Evolutionary conservation across 2,113 vertebrate genomes (phyloP).

Genomic region (Aythya baeri): DNA sequence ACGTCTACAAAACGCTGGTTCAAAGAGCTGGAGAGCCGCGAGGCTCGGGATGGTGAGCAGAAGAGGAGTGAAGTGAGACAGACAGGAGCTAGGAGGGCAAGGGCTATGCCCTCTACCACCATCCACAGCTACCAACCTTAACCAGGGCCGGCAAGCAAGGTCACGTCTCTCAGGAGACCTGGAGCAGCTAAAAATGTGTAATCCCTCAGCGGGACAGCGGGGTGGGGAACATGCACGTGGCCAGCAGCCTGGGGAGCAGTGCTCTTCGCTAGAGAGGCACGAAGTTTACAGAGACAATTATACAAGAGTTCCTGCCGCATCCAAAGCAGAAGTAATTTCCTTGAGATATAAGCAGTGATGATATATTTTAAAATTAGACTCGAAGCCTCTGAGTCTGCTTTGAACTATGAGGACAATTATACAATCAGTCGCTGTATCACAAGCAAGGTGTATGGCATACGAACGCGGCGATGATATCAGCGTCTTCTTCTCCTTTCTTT

Average conservation of each 20-base stretch:
- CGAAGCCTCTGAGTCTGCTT: background rate
- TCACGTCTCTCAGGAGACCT: background rate
- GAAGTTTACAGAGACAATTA: background rate
- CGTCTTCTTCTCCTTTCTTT: background rate
- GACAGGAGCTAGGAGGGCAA: background rate
- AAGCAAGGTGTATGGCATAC: fast-evolving
- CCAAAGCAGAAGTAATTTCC: background rate
- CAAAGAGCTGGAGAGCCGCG: background rate
- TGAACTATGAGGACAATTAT: background rate
- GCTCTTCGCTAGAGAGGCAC: background rate
- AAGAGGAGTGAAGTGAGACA: background rate
- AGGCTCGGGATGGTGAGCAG: background rate
- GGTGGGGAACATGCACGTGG: background rate
- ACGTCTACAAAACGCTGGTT: background rate
- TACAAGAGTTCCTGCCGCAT: background rate
- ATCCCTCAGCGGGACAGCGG: background rate
- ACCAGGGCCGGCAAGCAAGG: background rate
- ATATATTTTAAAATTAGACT: background rate
- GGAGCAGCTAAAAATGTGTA: background rate
- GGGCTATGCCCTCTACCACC: background rate
- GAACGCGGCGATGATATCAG: background rate
- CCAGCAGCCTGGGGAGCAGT: background rate
- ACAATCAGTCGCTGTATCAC: background rate
- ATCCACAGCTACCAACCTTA: background rate
- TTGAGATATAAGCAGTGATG: background rate